Evolutionary conservation across 2,113 vertebrate genomes (phyloP), one percentile per base, ranked within the genome.

Genomic region (Plecturocebus donacophilus): DNA sequence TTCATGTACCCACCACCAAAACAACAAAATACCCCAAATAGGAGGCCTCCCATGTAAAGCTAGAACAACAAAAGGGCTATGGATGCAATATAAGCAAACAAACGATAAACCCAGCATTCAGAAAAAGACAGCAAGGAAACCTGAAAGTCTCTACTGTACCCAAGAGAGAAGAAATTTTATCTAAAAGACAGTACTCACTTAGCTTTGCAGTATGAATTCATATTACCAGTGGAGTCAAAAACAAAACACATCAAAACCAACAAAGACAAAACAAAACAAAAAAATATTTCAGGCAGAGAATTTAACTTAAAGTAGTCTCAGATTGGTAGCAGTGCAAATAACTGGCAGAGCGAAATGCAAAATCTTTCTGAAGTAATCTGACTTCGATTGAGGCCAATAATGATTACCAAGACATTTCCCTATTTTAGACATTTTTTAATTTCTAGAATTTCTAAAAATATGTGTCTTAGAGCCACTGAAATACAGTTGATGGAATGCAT

Each of bases 251-350:
- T 21, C 40, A 76, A 88, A 45, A 25, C 17, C 73, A 40, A 35
- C 38, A 70, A 84, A 79, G 42, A 27, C 52, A 89, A 89, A 71
- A 71, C 42, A 80, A 90, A 89, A 23, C 16, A 45, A 16, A 8
- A 79, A 79, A 56, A 21, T 40, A 47, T 90, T 64, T 80, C 56
- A 75, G 80, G 58, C 11, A 94, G 58, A 87, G 27, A 84, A 87
- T 96, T 87, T 94, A 88, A 92, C 71, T 86, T 75, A 92, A 91
- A 95, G 85, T 40, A 3, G 45, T 47, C 20, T 90, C 52, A 61
- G 40, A 52, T 87, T 87, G 42, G 49, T 16, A 92, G 96, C 21
- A 90, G 16, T 27, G 13, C 20, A 87, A 95, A 70, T 66, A 56
- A 80, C 9, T 64, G 16, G 35, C 17, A 76, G 9, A 88, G 20